Evolutionary conservation across 2,797 vertebrate genomes (phyloP), one percentile per base, ranked within the genome.

Genomic region (Phrynocephalus vlangalii): DNA sequence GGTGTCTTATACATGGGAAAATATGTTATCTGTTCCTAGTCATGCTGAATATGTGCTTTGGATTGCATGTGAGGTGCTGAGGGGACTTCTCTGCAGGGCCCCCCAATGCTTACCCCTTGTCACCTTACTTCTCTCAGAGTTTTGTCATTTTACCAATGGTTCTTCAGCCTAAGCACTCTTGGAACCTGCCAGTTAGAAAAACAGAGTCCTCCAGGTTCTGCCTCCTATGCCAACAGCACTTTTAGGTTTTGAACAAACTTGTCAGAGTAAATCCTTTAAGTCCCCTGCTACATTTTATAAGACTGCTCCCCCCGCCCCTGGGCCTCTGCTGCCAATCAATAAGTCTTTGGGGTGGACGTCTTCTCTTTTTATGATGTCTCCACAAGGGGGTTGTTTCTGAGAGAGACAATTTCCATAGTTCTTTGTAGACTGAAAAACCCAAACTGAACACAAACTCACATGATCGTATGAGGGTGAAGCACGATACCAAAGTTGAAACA

Each of bases 401-500:
- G 70, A 75, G 79, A 52, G 38, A 63, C 76, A 80, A 26, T 73
- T 50, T 79, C 77, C 24, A 20, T 15, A 0, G 56, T 28, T 84
- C 67, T 33, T 33, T 16, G 10, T n/a, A 88, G 52, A 80, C 6
- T 48, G 60, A 38, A 81, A 75, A 67, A 33, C 79, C 82, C 83
- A 66, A 67, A 81, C 44, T 66, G 82, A 56, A 44, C 60, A n/a
- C n/a, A 44, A 75, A 52, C 44, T 66, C 60, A 44, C 77, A 26
- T 75, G 18, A 63, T 63, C 1, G 38, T 75, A 71, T 67, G 52
- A 38, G 80, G 56, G 78, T 88, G 56, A 88, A 85, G 70, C 33
- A 68, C 38, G 24, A 80, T 88, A 85, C n/a, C 77, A 84, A 84
- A 88, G 87, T 85, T 88, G 87, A 88, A 88, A 38, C 56, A 73